Conservation (phyloP, 2,113 vertebrate species). For the Geococcyx californianus region DNA sequence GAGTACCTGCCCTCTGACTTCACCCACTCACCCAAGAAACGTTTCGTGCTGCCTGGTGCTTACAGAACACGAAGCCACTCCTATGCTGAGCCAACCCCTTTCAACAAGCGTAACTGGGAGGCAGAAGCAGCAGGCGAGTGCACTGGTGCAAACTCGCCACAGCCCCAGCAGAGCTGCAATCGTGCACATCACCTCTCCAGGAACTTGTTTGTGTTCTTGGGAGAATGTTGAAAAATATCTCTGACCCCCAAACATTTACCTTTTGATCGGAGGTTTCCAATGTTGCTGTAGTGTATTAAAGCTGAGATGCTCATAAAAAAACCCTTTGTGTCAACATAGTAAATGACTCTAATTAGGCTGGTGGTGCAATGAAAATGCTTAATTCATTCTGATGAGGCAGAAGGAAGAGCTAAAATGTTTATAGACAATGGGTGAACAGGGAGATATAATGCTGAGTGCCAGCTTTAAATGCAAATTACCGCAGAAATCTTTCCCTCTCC, state of each 20-base stretch:
- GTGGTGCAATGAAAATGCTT: constrained; percentile 75
- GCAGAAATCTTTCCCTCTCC: constrained; percentile 68
- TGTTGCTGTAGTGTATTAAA: constrained; percentile 72
- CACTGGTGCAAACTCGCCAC: fast-evolving
- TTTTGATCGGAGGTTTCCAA: constrained; percentile 70
- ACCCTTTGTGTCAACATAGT: constrained; percentile 76
- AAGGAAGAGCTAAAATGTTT: constrained; percentile 78
- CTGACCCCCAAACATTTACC: constrained; percentile 70
- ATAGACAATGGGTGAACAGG: constrained; percentile 78
- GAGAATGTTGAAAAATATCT: constrained; percentile 70
- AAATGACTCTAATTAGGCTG: constrained; percentile 76
- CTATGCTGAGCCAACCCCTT: neutral
- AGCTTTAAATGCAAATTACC: constrained; percentile 77
- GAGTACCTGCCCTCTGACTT: neutral
- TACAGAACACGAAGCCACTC: neutral
- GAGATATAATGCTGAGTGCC: constrained; percentile 77
- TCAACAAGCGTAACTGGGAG: neutral
- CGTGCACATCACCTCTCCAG: neutral
- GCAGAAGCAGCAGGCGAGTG: neutral
- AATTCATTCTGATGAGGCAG: constrained; percentile 76
- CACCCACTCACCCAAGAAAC: neutral
- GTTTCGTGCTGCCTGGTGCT: neutral
- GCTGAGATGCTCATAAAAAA: constrained; percentile 71
- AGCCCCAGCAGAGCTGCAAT: neutral
- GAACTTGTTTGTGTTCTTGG: constrained; percentile 60